Conservation (phyloP, 2,797 vertebrate species). For the Austrolebias charrua region DNA sequence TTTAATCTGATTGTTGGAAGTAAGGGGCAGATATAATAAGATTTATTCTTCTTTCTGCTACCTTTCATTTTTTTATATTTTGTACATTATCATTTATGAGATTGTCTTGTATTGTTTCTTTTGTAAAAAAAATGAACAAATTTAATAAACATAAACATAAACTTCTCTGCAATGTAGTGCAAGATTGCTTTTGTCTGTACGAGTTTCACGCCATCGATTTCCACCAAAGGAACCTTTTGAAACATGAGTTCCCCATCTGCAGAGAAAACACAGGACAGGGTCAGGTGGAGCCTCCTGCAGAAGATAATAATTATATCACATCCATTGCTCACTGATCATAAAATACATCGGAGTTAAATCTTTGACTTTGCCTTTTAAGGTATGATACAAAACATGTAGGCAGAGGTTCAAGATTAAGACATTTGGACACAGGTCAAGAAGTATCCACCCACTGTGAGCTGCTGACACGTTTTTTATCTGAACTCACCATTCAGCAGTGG, state of each 20-base stretch:
- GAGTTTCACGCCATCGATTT: conserved; percentile 80
- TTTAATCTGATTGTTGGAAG: too few relatives aligned
- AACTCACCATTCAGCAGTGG: conserved; percentile 80
- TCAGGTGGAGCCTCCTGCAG: neutral
- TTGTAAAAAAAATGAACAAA: too few relatives aligned
- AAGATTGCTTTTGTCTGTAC: conserved; percentile 85
- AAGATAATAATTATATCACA: neutral
- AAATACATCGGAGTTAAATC: too few relatives aligned
- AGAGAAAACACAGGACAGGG: conserved; percentile 10
- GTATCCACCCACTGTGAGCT: neutral
- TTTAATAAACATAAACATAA: too few relatives aligned
- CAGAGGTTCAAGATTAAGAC: neutral
- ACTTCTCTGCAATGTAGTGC: conserved; percentile 79
- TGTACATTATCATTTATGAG: too few relatives aligned
- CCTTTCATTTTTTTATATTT: too few relatives aligned
- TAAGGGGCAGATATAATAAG: too few relatives aligned
- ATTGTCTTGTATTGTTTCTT: too few relatives aligned
- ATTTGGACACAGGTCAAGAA: neutral
- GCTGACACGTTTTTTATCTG: neutral
- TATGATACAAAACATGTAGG: neutral
- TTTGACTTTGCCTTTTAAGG: neutral
- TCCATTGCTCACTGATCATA: neutral
- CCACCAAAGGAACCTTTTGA: conserved; percentile 79
- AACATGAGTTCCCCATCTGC: conserved; percentile 82
- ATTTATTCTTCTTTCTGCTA: too few relatives aligned